Conservation (phyloP, 2,113 vertebrate genomes). For the Alexandromys fortis region DNA sequence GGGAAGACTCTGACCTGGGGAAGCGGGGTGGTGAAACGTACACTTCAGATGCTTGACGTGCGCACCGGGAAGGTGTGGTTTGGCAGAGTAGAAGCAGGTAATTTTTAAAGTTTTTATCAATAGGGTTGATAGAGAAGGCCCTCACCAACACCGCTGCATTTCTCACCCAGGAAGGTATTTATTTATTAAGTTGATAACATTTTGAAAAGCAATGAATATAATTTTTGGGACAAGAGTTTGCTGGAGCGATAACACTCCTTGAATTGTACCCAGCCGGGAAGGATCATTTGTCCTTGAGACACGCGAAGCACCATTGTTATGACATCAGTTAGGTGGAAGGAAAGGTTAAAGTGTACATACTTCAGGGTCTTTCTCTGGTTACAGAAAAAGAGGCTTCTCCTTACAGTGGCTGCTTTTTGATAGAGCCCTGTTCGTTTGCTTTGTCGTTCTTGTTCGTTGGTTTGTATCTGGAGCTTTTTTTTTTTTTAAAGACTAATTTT, state of each 20-base stretch:
- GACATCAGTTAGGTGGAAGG: constrained; percentile 87
- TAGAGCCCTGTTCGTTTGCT: constrained; percentile 40
- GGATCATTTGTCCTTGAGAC: constrained; percentile 91
- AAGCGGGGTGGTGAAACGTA: constrained; percentile 69
- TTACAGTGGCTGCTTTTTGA: constrained; percentile 73
- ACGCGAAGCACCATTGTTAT: constrained; percentile 84
- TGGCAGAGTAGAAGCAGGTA: constrained; percentile 77
- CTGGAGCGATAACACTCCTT: constrained; percentile 88
- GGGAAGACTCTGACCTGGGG: constrained; percentile 70
- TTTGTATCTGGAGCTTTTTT: constrained; percentile 60
- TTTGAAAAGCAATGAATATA: constrained; percentile 96
- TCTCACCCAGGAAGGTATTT: constrained; percentile 90
- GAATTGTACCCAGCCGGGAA: constrained; percentile 86
- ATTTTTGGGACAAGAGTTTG: constrained; percentile 93
- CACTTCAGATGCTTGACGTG: constrained; percentile 65
- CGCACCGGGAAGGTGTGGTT: constrained; percentile 76
- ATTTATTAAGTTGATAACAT: constrained; percentile 95
- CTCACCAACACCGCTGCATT: constrained; percentile 86
- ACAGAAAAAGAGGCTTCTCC: constrained; percentile 78
- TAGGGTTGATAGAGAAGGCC: constrained; percentile 87
- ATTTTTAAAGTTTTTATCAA: constrained; percentile 88
- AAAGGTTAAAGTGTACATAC: constrained; percentile 86
- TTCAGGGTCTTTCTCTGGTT: constrained; percentile 80
- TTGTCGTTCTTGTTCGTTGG: background rate
- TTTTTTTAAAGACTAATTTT: constrained; percentile 31